Evolutionary conservation across 2,113 vertebrate species (phyloP).

Genomic region (Lepus timidus): DNA sequence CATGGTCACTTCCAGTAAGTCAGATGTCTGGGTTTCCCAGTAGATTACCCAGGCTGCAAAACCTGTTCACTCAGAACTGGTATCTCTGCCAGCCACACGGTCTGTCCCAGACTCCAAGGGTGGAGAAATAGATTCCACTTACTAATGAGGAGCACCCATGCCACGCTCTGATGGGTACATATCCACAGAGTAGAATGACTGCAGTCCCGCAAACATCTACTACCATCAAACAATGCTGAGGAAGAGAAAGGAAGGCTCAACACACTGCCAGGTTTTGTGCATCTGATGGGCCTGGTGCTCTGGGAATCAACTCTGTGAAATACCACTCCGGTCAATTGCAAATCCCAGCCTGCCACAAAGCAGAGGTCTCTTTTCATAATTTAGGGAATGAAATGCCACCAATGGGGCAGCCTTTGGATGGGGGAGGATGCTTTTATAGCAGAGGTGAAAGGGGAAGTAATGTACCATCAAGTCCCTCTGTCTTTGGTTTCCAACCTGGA

Average conservation of each 20-base stretch:
- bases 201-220: not conserved
- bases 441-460: not conserved
- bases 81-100: not conserved
- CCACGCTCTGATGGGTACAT: accelerated
- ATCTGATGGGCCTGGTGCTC: not conserved
- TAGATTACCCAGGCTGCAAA: not conserved
- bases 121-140: not conserved
- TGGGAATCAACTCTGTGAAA: not conserved
- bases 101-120: too few relatives aligned
- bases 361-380: not conserved
- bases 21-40: not conserved
- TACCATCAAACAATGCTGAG: not conserved
- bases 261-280: not conserved
- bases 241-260: not conserved
- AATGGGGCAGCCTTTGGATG: not conserved
- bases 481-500: not conserved
- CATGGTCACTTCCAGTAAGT: not conserved
- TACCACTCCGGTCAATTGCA: accelerated
- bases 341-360: not conserved
- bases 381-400: not conserved
- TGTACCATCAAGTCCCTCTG: not conserved
- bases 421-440: not conserved
- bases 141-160: not conserved
- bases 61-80: not conserved
- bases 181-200: accelerated